Conservation (phyloP, 2,888 invertebrate species). For the Teinopalpus imperialis region DNA sequence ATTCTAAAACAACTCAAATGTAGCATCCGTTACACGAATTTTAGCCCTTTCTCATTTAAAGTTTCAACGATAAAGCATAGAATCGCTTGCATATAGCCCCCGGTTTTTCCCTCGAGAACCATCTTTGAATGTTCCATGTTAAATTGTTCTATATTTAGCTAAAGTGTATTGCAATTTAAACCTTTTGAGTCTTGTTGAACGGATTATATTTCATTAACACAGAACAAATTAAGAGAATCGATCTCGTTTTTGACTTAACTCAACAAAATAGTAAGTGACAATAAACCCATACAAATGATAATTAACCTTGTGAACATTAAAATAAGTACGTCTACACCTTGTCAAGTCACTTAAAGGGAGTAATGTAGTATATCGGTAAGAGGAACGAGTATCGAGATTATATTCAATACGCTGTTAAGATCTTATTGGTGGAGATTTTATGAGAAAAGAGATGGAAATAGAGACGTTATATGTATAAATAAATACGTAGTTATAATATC, state of each 20-base stretch:
- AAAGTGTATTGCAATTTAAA: slow-evolving; percentile 33
- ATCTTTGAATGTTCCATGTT: slow-evolving; percentile 75
- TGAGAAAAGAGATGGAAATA: slow-evolving; percentile 36
- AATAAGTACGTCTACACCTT: slow-evolving; percentile 35
- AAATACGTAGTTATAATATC: too few relatives aligned
- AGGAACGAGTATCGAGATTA: slow-evolving; percentile 62
- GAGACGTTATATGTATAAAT: slow-evolving; percentile 3
- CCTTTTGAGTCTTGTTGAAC: slow-evolving; percentile 27
- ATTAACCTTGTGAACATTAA: slow-evolving; percentile 32
- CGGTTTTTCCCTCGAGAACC: slow-evolving; percentile 79
- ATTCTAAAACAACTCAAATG: slow-evolving; percentile 45
- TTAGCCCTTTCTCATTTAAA: slow-evolving; percentile 29
- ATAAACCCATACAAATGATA: slow-evolving; percentile 31
- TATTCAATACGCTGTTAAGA: slow-evolving; percentile 42
- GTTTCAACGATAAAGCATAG: slow-evolving; percentile 31
- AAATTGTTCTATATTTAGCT: slow-evolving; percentile 68
- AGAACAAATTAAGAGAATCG: slow-evolving; percentile 69
- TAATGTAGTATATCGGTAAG: slow-evolving; percentile 60
- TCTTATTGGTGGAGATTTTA: slow-evolving; percentile 55
- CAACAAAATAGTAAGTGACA: slow-evolving; percentile 45
- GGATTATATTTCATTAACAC: slow-evolving; percentile 32
- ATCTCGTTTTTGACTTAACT: slow-evolving; percentile 54
- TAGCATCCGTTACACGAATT: slow-evolving; percentile 36
- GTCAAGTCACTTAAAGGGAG: slow-evolving; percentile 46
- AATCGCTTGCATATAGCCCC: slow-evolving; percentile 42